phyloP scores from a whole-genome alignment of 2,797 vertebrate genomes.

The Danio jaintianensis region DNA sequence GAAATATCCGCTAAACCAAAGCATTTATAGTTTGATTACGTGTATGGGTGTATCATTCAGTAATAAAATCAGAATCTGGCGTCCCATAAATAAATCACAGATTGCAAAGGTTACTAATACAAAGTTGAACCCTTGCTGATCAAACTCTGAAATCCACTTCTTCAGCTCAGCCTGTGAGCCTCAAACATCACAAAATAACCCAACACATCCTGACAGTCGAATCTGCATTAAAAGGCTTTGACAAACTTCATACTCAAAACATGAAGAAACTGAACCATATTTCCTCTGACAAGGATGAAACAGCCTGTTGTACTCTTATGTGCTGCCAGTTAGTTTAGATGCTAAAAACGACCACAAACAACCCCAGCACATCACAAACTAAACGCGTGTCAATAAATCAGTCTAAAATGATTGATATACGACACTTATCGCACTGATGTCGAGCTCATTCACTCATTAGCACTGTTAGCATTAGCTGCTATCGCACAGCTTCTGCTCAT shows the following conservation, averaged over 20 bases:
- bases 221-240: background rate
- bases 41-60: background rate
- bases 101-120: constrained; percentile 38
- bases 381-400: background rate
- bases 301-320: constrained; percentile 32
- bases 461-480: constrained; percentile 42
- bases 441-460: constrained; percentile 26
- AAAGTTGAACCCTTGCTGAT: constrained; percentile 21
- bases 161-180: background rate
- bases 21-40: background rate
- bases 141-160: background rate
- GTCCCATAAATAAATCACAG: background rate
- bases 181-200: background rate
- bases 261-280: background rate
- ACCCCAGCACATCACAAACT: background rate
- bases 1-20: background rate
- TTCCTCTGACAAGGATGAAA: background rate
- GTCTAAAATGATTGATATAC: background rate
- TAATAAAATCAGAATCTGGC: background rate
- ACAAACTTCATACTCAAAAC: background rate
- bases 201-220: too few species aligned
- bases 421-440: background rate
- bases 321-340: background rate
- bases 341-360: background rate
- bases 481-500: background rate